Percentiles rank a stretch among this genome's conserved stretches.
Evolutionary conservation across 2,888 invertebrate species (phyloP).

Genomic region (Parnassius orleans): DNA sequence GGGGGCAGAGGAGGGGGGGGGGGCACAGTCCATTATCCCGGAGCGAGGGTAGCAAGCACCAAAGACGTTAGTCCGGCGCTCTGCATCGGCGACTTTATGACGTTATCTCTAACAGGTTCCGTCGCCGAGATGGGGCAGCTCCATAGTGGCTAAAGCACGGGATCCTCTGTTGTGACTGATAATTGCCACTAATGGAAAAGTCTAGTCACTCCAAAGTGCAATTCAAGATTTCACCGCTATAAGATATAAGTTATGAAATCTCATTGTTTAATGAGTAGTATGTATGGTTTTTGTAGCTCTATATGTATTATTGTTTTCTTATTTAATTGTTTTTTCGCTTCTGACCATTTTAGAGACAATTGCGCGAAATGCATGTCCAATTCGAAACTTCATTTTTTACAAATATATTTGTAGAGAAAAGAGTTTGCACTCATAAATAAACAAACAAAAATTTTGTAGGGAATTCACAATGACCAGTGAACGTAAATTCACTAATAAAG

Average conservation of each 20-base stretch:
- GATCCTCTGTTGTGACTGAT: slow-evolving; percentile 74
- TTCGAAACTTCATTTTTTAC: no score
- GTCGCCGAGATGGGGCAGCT: slow-evolving; percentile 56
- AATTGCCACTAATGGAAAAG: slow-evolving; percentile 80
- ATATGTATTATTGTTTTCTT: no score
- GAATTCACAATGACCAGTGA: no score
- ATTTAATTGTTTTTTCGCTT: no score
- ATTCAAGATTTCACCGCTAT: slow-evolving; percentile 73
- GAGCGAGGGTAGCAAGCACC: slow-evolving; percentile 70
- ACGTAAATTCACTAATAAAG: no score
- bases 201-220: slow-evolving; percentile 78
- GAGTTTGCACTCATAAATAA: no score
- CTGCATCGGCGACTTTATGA: slow-evolving; percentile 77
- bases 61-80: slow-evolving; percentile 77
- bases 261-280: slow-evolving; percentile 36
- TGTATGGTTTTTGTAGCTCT: no score
- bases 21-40: slow-evolving; percentile 70
- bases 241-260: slow-evolving; percentile 73
- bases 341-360: no score
- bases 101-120: slow-evolving; percentile 79
- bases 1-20: slow-evolving; percentile 34
- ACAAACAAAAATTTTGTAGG: no score
- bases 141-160: slow-evolving; percentile 57
- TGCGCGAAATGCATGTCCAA: no score
- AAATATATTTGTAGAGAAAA: no score